A percentile compares a stretch with the other conserved stretches of the same genome.
Evolutionary conservation across 2,113 vertebrate species (phyloP).

Genomic region (Oryzias celebensis): DNA sequence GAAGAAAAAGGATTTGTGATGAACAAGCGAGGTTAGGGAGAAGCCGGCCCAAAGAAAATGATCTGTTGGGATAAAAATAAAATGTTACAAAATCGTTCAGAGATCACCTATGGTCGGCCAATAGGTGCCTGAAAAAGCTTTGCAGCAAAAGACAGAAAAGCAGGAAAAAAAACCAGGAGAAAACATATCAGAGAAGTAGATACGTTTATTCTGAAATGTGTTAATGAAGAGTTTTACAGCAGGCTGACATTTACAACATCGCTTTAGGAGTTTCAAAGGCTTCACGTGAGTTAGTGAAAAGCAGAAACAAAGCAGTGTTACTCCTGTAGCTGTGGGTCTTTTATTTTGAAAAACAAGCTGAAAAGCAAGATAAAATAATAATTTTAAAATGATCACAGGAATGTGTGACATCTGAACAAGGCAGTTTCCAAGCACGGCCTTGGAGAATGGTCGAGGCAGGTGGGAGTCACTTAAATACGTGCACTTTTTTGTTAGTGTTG

Average conservation of each 20-base stretch:
- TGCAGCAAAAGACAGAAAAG: constrained; percentile 39
- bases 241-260: constrained; percentile 6
- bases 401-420: constrained; percentile 43
- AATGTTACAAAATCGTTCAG: constrained; percentile 65
- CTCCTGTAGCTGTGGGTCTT: constrained; percentile 47
- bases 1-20: constrained; percentile 42
- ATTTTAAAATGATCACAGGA: constrained; percentile 43
- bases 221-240: constrained; percentile 13
- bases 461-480: constrained; percentile 12
- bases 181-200: constrained; percentile 23
- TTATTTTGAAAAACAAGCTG: constrained; percentile 67
- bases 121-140: constrained; percentile 67
- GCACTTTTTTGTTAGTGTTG: constrained; percentile 16
- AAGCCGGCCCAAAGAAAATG: constrained; percentile 66
- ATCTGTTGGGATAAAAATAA: constrained; percentile 58
- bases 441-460: constrained; percentile 38
- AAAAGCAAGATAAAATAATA: constrained; percentile 29
- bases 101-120: constrained; percentile 72
- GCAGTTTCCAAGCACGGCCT: constrained; percentile 48
- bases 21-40: constrained; percentile 62
- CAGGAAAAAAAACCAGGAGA: constrained; percentile 48
- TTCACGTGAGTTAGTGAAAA: constrained; percentile 26
- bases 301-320: constrained; percentile 37
- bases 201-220: constrained; percentile 9
- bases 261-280: neutral